Percentiles rank a stretch among this genome's conserved stretches.
These are phyloP conservation scores for Agrilus planipennis DNA, from an alignment of 1,140 invertebrate species.

Conservation along the genomic window DNA sequence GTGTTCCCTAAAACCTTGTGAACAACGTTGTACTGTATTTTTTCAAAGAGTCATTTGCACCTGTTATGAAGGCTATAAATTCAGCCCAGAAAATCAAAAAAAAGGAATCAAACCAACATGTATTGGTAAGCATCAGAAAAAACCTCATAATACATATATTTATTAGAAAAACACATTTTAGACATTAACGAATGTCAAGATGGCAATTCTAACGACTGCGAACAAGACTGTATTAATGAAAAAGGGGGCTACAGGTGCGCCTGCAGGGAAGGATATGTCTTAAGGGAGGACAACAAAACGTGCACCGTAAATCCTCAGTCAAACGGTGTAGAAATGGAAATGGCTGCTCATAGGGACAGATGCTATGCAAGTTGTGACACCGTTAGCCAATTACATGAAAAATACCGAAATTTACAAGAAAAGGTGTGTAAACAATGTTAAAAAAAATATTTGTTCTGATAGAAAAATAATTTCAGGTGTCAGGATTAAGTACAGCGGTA, in stretches of 20 bases:
- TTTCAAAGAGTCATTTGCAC: slow-evolving; percentile 50
- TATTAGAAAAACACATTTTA: slow-evolving; percentile 23
- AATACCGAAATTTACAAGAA: slow-evolving; percentile 42
- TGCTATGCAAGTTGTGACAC: slow-evolving; percentile 50
- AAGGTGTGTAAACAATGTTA: slow-evolving; percentile 23
- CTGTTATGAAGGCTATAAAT: slow-evolving; percentile 48
- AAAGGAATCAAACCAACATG: slow-evolving; percentile 29
- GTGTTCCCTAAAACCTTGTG: slow-evolving; percentile 48
- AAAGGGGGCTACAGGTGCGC: slow-evolving; percentile 43
- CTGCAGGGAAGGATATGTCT: slow-evolving; percentile 38
- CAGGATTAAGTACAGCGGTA: slow-evolving; percentile 44
- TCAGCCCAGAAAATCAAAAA: slow-evolving; percentile 42
- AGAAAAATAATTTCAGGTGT: slow-evolving; percentile 32
- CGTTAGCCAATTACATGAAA: slow-evolving; percentile 42
- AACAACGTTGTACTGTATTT: slow-evolving; percentile 49
- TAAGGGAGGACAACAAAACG: slow-evolving; percentile 45
- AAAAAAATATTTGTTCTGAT: background rate
- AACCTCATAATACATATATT: background rate
- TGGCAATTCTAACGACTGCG: slow-evolving; percentile 47
- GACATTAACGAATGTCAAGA: slow-evolving; percentile 59
- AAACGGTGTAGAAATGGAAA: slow-evolving; percentile 25
- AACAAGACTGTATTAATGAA: slow-evolving; percentile 48
- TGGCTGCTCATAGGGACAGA: slow-evolving; percentile 35
- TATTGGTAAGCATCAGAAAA: slow-evolving; percentile 1
- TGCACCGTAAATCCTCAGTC: slow-evolving; percentile 33